A percentile compares a stretch with the other conserved stretches of the same genome.
phyloP scores from a whole-genome alignment of 2,888 invertebrate species.

The Lissocephala sabroskyi region DNA sequence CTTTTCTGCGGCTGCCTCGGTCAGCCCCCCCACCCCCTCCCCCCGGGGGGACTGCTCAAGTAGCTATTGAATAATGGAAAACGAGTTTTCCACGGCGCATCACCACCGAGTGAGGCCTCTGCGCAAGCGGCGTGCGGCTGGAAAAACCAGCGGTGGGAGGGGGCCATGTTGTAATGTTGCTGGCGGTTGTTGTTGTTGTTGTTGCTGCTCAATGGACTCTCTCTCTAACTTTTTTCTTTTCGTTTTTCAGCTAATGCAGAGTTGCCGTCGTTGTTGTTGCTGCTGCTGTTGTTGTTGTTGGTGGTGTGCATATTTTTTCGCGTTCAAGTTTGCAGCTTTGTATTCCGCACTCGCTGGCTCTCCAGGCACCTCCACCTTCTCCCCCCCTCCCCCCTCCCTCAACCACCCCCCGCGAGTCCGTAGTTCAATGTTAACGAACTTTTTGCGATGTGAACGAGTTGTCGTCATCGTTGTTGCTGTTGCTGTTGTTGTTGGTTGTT shows the following conservation, averaged over 20 bases:
- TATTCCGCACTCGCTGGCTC: constrained; percentile 9
- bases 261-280: constrained; percentile 7
- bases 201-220: constrained; percentile 27
- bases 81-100: constrained; percentile 52
- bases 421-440: constrained; percentile 72
- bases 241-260: constrained; percentile 4
- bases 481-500: constrained; percentile 3
- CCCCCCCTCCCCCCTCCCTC: background rate
- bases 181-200: constrained; percentile 12
- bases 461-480: constrained; percentile 17
- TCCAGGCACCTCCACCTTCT: background rate
- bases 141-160: constrained; percentile 40
- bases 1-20: constrained; percentile 1
- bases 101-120: constrained; percentile 18
- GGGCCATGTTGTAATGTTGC: constrained; percentile 46
- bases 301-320: background rate
- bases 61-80: constrained; percentile 59
- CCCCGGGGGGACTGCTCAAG: too few relatives aligned
- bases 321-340: constrained; percentile 18
- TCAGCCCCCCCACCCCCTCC: too few relatives aligned
- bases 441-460: constrained; percentile 41
- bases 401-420: constrained; percentile 34
- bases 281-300: constrained; percentile 5
- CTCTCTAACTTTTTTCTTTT: constrained; percentile 15
- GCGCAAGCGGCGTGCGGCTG: constrained; percentile 31